phyloP scores from a whole-genome alignment of 2,888 invertebrate species.

The Punctoribates punctum region DNA sequence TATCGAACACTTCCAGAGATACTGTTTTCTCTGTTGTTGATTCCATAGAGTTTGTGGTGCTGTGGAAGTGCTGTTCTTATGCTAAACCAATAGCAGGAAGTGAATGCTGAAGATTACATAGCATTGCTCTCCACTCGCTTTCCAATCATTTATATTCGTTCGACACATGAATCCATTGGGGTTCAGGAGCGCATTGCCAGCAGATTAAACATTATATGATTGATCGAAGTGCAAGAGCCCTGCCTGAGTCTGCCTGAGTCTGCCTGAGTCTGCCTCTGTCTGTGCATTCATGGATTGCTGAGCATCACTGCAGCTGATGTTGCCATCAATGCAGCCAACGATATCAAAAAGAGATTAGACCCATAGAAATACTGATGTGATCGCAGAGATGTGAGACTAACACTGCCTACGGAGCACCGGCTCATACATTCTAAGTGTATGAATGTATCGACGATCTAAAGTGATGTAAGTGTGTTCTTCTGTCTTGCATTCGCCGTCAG shows the following conservation, averaged over 20 bases:
- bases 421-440: not conserved
- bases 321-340: conserved; percentile 12
- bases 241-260: conserved; percentile 10
- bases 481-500: not conserved
- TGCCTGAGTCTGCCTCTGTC: conserved; percentile 1
- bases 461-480: conserved; percentile 16
- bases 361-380: conserved; percentile 12
- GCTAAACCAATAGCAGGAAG: conserved; percentile 33
- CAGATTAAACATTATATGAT: conserved; percentile 35
- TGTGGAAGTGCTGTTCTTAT: not conserved
- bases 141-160: conserved; percentile 34
- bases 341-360: conserved; percentile 40
- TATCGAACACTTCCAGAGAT: not conserved
- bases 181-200: conserved; percentile 27
- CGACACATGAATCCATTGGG: conserved; percentile 35
- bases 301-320: conserved; percentile 40
- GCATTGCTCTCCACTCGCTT: conserved; percentile 2
- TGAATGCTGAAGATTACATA: conserved; percentile 24
- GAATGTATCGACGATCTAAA: not conserved
- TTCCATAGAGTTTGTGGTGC: not conserved
- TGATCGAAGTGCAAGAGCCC: conserved; percentile 32
- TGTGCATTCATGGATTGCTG: conserved; percentile 41
- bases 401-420: not conserved
- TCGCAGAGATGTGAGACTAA: not conserved
- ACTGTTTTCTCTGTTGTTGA: not conserved